Conservation (phyloP, 2,888 invertebrate genomes). For the Seira musarum region DNA sequence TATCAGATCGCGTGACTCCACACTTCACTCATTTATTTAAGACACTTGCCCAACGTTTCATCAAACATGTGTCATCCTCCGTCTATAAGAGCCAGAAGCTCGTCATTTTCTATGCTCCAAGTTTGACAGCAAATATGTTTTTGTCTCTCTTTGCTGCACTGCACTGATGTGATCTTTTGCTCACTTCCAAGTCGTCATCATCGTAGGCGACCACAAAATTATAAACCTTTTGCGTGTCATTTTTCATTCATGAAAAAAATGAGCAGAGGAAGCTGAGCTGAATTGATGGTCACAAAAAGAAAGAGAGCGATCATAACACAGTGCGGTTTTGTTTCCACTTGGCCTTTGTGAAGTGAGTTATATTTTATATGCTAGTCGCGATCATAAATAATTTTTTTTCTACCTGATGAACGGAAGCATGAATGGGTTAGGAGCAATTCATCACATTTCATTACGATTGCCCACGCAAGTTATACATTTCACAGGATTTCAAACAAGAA, state of each 20-base stretch:
- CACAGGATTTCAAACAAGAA: too few species aligned
- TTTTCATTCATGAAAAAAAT: conserved; percentile 41
- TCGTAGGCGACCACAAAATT: conserved; percentile 27
- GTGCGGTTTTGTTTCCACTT: too few species aligned
- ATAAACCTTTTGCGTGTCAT: conserved; percentile 30
- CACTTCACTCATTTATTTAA: background rate
- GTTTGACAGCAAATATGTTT: background rate
- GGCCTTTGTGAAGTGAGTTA: too few species aligned
- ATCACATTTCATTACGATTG: too few species aligned
- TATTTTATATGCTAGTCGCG: too few species aligned
- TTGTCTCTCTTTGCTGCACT: background rate
- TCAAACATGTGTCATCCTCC: conserved; percentile 2
- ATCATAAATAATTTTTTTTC: too few species aligned
- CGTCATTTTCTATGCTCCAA: too few species aligned
- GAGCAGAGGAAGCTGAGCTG: background rate
- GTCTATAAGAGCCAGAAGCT: too few species aligned
- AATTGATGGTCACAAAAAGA: too few species aligned
- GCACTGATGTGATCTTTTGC: background rate
- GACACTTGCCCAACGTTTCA: background rate
- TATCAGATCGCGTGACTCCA: background rate
- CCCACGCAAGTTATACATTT: too few species aligned
- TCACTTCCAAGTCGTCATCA: too few species aligned
- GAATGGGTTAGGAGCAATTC: too few species aligned
- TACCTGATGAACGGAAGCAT: background rate
- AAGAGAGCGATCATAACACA: conserved; percentile 3